A percentile compares a stretch with the other conserved stretches of the same genome.
Conservation (phyloP, 2,113 vertebrate genomes). For the Ctenomys sociabilis region DNA sequence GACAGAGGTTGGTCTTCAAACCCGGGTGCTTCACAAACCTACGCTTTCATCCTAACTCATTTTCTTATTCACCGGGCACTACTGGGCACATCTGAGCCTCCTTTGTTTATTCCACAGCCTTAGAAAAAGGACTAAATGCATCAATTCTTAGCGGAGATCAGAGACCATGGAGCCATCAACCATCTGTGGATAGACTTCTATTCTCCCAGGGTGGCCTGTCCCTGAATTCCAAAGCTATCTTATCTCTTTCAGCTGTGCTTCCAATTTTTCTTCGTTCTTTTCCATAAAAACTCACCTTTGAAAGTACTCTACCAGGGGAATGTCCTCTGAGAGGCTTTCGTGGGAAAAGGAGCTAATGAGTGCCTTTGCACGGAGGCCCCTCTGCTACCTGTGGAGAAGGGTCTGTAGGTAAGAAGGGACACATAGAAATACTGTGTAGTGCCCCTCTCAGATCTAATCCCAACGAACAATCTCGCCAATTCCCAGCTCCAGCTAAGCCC, state of each 20-base stretch:
- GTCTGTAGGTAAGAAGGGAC: not conserved
- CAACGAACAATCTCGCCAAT: constrained; percentile 49
- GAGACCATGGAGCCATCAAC: not conserved
- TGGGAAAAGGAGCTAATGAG: not conserved
- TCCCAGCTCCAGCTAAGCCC: not conserved
- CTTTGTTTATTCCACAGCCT: not conserved
- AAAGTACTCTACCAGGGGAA: not conserved
- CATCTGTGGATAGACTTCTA: not conserved
- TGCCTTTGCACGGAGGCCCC: not conserved
- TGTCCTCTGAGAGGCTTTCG: not conserved
- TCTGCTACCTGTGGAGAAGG: not conserved
- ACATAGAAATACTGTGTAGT: not conserved
- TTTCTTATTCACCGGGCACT: not conserved
- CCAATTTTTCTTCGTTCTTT: constrained; percentile 1
- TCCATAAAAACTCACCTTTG: not conserved
- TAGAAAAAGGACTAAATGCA: not conserved
- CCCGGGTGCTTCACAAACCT: not conserved
- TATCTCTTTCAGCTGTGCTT: not conserved
- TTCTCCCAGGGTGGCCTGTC: not conserved
- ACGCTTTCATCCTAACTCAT: not conserved
- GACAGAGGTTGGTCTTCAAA: no score
- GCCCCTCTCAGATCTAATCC: constrained; percentile 12
- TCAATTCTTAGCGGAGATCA: not conserved
- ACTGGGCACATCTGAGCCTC: not conserved
- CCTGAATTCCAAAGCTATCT: not conserved